These are phyloP conservation scores for Plagodis dolabraria DNA, from an alignment of 2,888 invertebrate genomes.

Conservation along the genomic window DNA sequence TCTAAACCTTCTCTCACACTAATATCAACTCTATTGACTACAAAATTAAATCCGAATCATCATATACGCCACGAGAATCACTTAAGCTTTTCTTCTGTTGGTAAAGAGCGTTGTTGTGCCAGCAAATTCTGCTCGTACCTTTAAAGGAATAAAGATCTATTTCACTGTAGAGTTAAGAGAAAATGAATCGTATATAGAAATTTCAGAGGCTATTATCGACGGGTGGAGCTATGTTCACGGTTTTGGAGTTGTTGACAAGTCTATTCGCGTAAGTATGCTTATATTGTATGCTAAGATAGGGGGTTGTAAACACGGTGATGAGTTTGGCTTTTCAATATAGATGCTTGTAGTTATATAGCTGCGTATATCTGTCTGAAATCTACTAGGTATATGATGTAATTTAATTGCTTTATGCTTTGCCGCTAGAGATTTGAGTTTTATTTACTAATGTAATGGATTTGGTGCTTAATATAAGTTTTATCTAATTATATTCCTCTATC, in stretches of 20 bases:
- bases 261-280: constrained; percentile 33
- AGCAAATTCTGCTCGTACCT: constrained; percentile 78
- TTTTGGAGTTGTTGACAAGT: constrained; percentile 67
- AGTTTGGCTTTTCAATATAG: constrained; percentile 43
- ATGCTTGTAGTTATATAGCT: constrained; percentile 8
- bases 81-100: constrained; percentile 39
- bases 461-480: too few species aligned
- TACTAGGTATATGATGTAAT: neutral
- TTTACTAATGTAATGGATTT: too few species aligned
- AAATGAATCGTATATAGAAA: constrained; percentile 72
- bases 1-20: constrained; percentile 24
- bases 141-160: constrained; percentile 84
- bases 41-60: constrained; percentile 24
- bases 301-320: constrained; percentile 61
- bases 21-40: constrained; percentile 33
- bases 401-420: constrained; percentile 5
- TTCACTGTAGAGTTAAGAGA: constrained; percentile 71
- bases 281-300: constrained; percentile 47
- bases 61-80: neutral
- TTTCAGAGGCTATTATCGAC: constrained; percentile 63
- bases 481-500: too few species aligned
- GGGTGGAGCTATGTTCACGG: constrained; percentile 39
- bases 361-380: constrained; percentile 2
- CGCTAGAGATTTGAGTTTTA: neutral
- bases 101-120: constrained; percentile 68